phyloP scores from a whole-genome alignment of 2,888 invertebrate genomes.

The Andrena bicolor region DNA sequence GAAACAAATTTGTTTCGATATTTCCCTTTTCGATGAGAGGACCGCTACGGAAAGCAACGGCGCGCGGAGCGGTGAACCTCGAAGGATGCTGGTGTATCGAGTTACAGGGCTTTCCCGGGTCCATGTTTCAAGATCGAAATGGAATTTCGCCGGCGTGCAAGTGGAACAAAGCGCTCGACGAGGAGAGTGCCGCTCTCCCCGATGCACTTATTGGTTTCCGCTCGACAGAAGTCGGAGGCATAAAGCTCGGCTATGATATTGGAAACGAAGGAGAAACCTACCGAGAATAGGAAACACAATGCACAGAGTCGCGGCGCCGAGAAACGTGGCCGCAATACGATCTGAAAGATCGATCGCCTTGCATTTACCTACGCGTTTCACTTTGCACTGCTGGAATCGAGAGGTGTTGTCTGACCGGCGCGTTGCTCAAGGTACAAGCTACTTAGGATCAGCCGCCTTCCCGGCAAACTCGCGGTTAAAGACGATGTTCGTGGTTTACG shows the following conservation, averaged over 20 bases:
- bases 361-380: constrained; percentile 33
- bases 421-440: constrained; percentile 15
- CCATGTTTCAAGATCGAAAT: constrained; percentile 29
- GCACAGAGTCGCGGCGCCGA: constrained; percentile 38
- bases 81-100: constrained; percentile 9
- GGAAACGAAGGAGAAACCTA: constrained; percentile 45
- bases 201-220: constrained; percentile 53
- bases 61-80: background rate
- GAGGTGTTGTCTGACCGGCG: background rate
- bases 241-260: constrained; percentile 45
- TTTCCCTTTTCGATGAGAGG: background rate
- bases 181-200: constrained; percentile 6
- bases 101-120: constrained; percentile 30
- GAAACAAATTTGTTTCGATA: constrained; percentile 3
- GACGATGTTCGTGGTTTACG: background rate
- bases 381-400: constrained; percentile 1
- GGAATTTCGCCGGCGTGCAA: constrained; percentile 28
- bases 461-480: background rate
- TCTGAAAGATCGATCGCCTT: constrained; percentile 52
- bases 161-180: constrained; percentile 35
- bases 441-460: constrained; percentile 8
- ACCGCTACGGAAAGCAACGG: background rate
- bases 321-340: constrained; percentile 52
- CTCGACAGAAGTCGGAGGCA: constrained; percentile 37
- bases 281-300: constrained; percentile 58